Percentiles rank a stretch among this genome's conserved stretches.
phyloP scores from a whole-genome alignment of 2,797 vertebrate species.

The Etheostoma nigrum region DNA sequence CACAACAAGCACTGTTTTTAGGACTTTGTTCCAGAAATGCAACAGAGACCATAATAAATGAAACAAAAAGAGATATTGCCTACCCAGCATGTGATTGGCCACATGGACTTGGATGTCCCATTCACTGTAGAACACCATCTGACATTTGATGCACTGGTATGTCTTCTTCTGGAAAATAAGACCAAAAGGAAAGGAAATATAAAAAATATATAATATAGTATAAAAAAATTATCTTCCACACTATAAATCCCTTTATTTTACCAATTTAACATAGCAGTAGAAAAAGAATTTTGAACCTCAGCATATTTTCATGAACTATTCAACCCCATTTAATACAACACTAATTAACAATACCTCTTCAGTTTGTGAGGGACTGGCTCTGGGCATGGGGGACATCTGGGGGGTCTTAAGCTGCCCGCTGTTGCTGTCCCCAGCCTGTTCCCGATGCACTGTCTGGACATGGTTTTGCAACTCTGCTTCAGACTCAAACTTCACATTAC shows the following conservation, averaged over 20 bases:
- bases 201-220: not conserved
- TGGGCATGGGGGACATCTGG: conserved; percentile 97
- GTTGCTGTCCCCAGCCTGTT: conserved; percentile 91
- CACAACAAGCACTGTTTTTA: conserved; percentile 40
- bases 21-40: conserved; percentile 50
- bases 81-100: conserved; percentile 99
- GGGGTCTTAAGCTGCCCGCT: conserved; percentile 93
- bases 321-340: conserved; percentile 12
- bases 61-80: conserved; percentile 74
- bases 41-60: conserved; percentile 52
- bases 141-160: conserved; percentile 99
- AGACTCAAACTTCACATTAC: conserved; percentile 99
- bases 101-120: conserved; percentile 99
- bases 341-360: conserved; percentile 90
- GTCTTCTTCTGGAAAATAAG: conserved; percentile 95
- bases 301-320: conserved; percentile 13
- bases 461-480: conserved; percentile 97
- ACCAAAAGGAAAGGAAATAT: conserved; percentile 8
- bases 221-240: not conserved
- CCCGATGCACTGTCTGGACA: conserved; percentile 93
- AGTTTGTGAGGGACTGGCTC: conserved; percentile 96
- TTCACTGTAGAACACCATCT: conserved; percentile 99
- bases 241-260: not conserved
- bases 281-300: not conserved
- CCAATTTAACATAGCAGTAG: not conserved